phyloP scores from a whole-genome alignment of 1,140 invertebrate genomes.

The Apis laboriosa region DNA sequence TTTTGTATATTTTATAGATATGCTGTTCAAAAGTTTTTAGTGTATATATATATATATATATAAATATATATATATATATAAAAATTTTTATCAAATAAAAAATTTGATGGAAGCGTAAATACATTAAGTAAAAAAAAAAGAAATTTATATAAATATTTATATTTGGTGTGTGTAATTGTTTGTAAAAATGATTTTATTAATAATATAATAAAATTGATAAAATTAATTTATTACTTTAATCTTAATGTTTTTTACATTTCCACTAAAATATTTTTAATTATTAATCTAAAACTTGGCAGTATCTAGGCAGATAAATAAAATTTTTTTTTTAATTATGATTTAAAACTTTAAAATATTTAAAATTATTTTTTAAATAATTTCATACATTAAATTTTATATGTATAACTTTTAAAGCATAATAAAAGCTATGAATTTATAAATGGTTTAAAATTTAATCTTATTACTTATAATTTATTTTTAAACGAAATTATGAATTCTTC shows the following conservation, averaged over 20 bases:
- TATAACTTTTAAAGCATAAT: neutral
- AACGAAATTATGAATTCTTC: neutral
- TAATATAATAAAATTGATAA: neutral
- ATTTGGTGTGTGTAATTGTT: neutral
- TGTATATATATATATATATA: neutral
- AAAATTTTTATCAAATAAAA: neutral
- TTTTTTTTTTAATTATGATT: conserved; percentile 6
- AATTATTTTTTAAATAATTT: neutral
- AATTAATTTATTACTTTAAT: neutral
- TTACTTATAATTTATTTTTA: neutral
- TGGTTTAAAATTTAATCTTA: neutral
- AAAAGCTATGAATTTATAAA: neutral
- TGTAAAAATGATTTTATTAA: neutral
- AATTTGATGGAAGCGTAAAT: neutral
- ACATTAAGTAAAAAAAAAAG: neutral
- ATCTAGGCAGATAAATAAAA: conserved; percentile 16
- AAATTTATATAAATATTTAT: neutral
- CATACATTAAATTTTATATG: neutral
- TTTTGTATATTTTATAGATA: neutral
- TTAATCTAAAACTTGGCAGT: conserved; percentile 30
- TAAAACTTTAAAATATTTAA: conserved; percentile 14
- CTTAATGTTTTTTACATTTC: conserved; percentile 1
- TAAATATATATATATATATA: no score
- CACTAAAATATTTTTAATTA: conserved; percentile 7
- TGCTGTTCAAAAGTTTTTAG: neutral